Evolutionary conservation across 2,797 vertebrate species (phyloP).

Genomic region (Lates japonicus): DNA sequence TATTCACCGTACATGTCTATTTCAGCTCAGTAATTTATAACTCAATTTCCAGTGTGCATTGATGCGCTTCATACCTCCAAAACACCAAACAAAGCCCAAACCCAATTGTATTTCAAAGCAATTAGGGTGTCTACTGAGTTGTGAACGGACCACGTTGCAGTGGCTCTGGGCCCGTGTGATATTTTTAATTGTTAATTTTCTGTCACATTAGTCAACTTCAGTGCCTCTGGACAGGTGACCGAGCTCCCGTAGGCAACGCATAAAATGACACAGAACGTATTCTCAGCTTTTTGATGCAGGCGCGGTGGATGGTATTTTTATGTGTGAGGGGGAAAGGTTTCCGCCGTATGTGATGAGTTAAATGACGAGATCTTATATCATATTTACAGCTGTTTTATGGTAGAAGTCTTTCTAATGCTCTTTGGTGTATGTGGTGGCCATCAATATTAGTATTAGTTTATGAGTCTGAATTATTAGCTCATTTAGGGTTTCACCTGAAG

Average conservation of each 20-base stretch:
- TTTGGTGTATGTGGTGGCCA: constrained; percentile 47
- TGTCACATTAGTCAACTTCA: constrained; percentile 84
- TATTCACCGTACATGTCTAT: constrained; percentile 81
- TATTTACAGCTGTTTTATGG: constrained; percentile 73
- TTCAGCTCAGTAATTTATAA: constrained; percentile 86
- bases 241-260: constrained; percentile 49
- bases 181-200: constrained; percentile 87
- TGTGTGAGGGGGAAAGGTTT: constrained; percentile 39
- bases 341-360: constrained; percentile 39
- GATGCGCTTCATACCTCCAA: constrained; percentile 82
- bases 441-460: constrained; percentile 76
- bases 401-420: constrained; percentile 58
- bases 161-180: constrained; percentile 73
- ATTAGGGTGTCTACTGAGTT: constrained; percentile 85
- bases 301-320: constrained; percentile 47
- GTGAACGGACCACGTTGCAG: constrained; percentile 76
- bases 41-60: constrained; percentile 85
- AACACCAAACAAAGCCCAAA: constrained; percentile 84
- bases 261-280: constrained; percentile 52
- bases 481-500: constrained; percentile 75
- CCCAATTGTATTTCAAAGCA: constrained; percentile 85
- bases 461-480: constrained; percentile 76
- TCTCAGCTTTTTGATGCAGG: constrained; percentile 49
- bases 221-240: constrained; percentile 77
- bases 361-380: constrained; percentile 68